Evolutionary conservation across 2,113 vertebrate species (phyloP), one percentile per base, ranked within the genome.

Genomic region (Macrotis lagotis): DNA sequence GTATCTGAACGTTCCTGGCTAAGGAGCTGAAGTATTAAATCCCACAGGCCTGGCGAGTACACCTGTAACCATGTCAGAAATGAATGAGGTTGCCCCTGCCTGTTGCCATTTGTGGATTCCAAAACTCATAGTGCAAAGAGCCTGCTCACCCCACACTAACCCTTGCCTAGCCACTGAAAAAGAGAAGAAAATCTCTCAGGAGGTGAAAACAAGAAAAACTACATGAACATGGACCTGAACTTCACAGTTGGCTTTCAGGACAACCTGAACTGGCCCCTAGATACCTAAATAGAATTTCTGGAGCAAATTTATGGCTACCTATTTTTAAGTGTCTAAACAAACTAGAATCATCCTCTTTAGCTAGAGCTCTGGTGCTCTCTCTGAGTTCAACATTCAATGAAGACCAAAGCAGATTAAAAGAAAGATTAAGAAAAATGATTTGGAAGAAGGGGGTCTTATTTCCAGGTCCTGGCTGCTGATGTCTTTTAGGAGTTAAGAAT

Each of bases 361-460:
- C 10, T 59, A 31, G 28, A 31, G 10, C 28, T 25, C 55, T 31
- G 25, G 3, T 31, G 28, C 31, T 3, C 11, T 1, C 24, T 31
- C 28, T 31, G 10, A 0, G 10, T 59, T 31, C 55, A 59, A 59
- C 10, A 59, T 3, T 11, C 28, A 59, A 59, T 12, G 28, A 31
- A 88, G 95, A 94, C 88, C 90, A 94, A 95, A 95, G 96, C 95
- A 98, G 97, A 95, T 97, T 97, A 89, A 96, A 96, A 96, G 97
- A 92, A 96, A 98, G 96, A 92, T 97, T 97, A 94, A 92, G 90
- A 97, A 98, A 95, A 97, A 92, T 91, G 5, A 92, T 95, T 97
- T 95, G 92, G 93, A 92, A 91, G 96, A 96, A 96, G 93, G 97
- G 92, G 91, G 50, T 51, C 91, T 96, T 88, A 95, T 94, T 96